phyloP scores from a whole-genome alignment of 2,797 vertebrate species.

The Anguilla pacifica region DNA sequence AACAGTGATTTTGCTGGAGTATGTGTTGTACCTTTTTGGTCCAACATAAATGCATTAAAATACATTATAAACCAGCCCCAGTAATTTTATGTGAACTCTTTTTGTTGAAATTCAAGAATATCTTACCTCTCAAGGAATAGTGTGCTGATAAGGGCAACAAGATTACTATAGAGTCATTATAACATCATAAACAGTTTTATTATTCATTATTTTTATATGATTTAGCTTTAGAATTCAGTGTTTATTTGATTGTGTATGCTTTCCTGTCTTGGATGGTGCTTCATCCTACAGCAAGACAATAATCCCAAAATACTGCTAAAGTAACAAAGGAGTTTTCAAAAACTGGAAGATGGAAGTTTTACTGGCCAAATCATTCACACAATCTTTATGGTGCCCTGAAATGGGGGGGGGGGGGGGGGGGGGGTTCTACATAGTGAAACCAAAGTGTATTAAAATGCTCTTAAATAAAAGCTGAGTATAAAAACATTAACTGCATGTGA shows the following conservation, averaged over 20 bases:
- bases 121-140: too few relatives aligned
- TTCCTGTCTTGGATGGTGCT: not conserved
- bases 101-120: too few relatives aligned
- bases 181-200: not conserved
- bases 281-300: not conserved
- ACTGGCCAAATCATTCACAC: too few relatives aligned
- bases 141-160: not conserved
- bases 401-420: too few relatives aligned
- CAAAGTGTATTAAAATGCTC: too few relatives aligned
- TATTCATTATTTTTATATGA: not conserved
- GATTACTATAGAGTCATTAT: not conserved
- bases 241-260: not conserved
- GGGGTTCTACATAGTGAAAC: too few relatives aligned
- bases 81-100: not conserved
- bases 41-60: not conserved
- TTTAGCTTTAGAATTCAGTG: not conserved
- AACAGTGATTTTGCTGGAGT: not conserved
- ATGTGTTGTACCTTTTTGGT: constrained; percentile 2
- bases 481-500: too few relatives aligned
- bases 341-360: too few relatives aligned
- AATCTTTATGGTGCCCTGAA: too few relatives aligned
- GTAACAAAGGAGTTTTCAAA: too few relatives aligned
- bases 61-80: not conserved
- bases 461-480: too few relatives aligned
- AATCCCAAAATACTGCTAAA: too few relatives aligned